phyloP scores from a whole-genome alignment of 2,888 invertebrate species.

The Trypoxylon attenuatum region DNA sequence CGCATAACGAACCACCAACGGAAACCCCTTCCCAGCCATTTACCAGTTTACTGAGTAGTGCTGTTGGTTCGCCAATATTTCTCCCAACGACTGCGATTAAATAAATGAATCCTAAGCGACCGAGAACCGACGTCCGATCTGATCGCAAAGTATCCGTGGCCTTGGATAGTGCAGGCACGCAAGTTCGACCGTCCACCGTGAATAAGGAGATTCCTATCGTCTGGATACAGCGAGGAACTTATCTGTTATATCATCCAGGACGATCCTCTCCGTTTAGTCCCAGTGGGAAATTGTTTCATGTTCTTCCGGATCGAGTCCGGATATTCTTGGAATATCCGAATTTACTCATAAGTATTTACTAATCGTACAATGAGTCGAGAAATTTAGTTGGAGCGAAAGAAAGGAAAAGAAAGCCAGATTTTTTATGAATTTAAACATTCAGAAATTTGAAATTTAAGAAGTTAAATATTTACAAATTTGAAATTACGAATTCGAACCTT shows the following conservation, averaged over 20 bases:
- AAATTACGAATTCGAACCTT: no score
- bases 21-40: conserved; percentile 43
- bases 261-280: no score
- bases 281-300: neutral
- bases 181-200: neutral
- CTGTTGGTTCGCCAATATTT: neutral
- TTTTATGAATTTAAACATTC: no score
- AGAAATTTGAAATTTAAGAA: no score
- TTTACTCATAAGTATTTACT: no score
- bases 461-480: no score
- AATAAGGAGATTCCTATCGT: neutral
- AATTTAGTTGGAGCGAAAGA: no score
- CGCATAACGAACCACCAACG: conserved; percentile 48
- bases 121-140: neutral
- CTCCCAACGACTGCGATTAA: neutral
- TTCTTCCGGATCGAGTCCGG: no score
- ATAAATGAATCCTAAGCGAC: neutral
- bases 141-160: neutral
- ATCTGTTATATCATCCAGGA: neutral
- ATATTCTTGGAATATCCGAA: no score
- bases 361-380: no score
- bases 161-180: neutral
- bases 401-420: no score
- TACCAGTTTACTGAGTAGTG: no score
- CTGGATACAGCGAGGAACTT: neutral